A percentile compares a stretch with the other conserved stretches of the same genome.
These are phyloP conservation scores for Diplolepis rosae DNA, from an alignment of 2,888 invertebrate genomes.

Conservation along the genomic window DNA sequence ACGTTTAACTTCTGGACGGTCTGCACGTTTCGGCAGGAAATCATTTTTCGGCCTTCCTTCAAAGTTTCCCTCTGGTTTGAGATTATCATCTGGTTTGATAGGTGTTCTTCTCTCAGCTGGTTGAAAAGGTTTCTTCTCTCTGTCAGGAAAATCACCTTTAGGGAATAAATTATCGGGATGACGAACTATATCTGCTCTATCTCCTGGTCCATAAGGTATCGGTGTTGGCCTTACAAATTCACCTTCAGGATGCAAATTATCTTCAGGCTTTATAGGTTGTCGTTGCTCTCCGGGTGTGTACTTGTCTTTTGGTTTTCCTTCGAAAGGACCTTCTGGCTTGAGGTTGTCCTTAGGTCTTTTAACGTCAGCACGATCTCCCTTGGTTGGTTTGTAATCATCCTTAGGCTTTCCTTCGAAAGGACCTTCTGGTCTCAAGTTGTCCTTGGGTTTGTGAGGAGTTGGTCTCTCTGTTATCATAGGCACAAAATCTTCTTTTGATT, in stretches of 20 bases:
- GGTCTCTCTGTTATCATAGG: conserved; percentile 48
- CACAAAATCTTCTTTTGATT: conserved; percentile 39
- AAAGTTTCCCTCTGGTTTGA: conserved; percentile 68
- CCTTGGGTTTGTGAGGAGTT: conserved; percentile 69
- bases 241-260: conserved; percentile 66
- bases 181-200: too few species aligned
- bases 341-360: conserved; percentile 71
- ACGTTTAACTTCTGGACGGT: conserved; percentile 75
- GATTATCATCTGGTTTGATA: conserved; percentile 68
- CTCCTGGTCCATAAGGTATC: too few species aligned
- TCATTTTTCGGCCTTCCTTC: conserved; percentile 57
- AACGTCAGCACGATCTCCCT: conserved; percentile 64
- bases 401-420: conserved; percentile 62
- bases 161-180: too few species aligned
- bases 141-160: too few species aligned
- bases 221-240: conserved; percentile 68
- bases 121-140: too few species aligned
- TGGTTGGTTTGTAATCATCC: conserved; percentile 55
- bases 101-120: too few species aligned
- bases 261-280: conserved; percentile 41
- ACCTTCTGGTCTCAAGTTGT: conserved; percentile 71
- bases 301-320: conserved; percentile 57
- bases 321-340: conserved; percentile 74
- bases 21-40: conserved; percentile 75
- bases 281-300: conserved; percentile 57